phyloP scores from a whole-genome alignment of 2,113 vertebrate species.

The Neolamprologus kungweensis region DNA sequence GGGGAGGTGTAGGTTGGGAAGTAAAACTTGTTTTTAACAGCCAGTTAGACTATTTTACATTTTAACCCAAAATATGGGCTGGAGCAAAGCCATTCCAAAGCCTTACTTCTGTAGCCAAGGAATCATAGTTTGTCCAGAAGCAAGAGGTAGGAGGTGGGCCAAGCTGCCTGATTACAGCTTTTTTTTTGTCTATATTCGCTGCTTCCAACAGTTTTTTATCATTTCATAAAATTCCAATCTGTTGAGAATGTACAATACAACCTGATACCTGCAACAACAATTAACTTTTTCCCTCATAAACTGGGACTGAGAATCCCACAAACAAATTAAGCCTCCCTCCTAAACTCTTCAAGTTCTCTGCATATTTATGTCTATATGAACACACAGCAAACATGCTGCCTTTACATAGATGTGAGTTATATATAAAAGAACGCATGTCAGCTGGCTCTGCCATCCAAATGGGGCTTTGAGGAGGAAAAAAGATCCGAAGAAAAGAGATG shows the following conservation, averaged over 20 bases:
- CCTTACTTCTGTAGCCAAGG: conserved; percentile 31
- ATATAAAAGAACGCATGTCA: neutral
- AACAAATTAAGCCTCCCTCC: neutral
- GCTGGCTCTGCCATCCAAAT: neutral
- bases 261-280: conserved; percentile 66
- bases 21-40: conserved; percentile 49
- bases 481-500: conserved; percentile 38
- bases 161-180: neutral
- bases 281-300: conserved; percentile 63
- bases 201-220: conserved; percentile 1
- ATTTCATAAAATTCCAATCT: conserved; percentile 51
- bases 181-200: neutral
- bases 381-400: neutral
- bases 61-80: conserved; percentile 50
- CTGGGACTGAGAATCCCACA: conserved; percentile 13
- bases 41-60: conserved; percentile 51
- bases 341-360: neutral
- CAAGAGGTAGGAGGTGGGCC: neutral
- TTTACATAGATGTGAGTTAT: conserved; percentile 4
- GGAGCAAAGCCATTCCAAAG: conserved; percentile 26
- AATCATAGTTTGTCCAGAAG: conserved; percentile 17
- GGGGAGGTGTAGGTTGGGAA: neutral
- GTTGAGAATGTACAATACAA: conserved; percentile 53
- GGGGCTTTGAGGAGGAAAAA: conserved; percentile 12
- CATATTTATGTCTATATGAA: neutral